These are phyloP conservation scores for Melanotaenia maccullochi DNA, from an alignment of 2,797 vertebrate species.

Conservation along the genomic window DNA sequence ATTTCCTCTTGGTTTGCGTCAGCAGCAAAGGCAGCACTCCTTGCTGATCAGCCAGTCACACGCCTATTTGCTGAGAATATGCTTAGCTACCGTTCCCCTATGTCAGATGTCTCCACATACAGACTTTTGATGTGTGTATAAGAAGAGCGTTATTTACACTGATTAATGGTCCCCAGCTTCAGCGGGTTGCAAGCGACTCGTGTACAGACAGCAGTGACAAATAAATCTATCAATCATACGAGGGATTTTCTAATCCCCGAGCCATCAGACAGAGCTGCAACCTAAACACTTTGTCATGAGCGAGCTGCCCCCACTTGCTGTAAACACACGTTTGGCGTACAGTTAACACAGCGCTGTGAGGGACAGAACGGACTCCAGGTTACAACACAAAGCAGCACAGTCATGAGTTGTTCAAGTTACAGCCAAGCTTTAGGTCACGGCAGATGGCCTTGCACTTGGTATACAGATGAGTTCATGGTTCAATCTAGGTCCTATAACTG, in stretches of 20 bases:
- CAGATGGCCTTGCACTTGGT: neutral
- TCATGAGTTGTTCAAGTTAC: neutral
- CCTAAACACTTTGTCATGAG: constrained; percentile 79
- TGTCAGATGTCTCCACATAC: constrained; percentile 74
- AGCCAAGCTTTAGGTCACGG: neutral
- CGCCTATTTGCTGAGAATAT: constrained; percentile 60
- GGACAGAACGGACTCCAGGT: constrained; percentile 24
- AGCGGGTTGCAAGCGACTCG: constrained; percentile 67
- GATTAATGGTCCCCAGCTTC: constrained; percentile 82
- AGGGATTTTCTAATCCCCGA: constrained; percentile 77
- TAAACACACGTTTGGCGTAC: constrained; percentile 61
- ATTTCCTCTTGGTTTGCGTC: constrained; percentile 69
- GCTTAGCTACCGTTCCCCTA: constrained; percentile 24
- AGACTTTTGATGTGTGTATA: constrained; percentile 77
- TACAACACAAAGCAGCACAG: neutral
- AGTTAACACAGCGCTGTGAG: constrained; percentile 66
- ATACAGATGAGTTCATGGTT: neutral
- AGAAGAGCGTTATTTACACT: constrained; percentile 79
- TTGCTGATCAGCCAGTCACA: constrained; percentile 58
- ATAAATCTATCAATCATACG: constrained; percentile 85
- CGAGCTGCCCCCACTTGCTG: constrained; percentile 24
- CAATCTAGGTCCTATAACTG: neutral
- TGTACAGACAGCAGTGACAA: constrained; percentile 78
- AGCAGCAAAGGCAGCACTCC: constrained; percentile 58
- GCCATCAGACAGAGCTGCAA: constrained; percentile 77